phyloP scores from a whole-genome alignment of 2,888 invertebrate species.

The Podotricha telesiphe region DNA sequence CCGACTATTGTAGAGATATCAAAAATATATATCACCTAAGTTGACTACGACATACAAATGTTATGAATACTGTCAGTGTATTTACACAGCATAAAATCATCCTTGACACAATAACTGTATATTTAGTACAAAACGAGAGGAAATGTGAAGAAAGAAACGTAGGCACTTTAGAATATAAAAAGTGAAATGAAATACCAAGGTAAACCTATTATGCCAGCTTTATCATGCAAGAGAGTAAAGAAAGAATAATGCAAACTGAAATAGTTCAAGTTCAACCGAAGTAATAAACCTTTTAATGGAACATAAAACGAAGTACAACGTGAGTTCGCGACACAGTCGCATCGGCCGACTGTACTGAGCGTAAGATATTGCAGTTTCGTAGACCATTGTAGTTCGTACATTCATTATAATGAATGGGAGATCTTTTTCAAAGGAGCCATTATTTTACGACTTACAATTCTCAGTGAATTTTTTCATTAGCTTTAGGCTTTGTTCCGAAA shows the following conservation, averaged over 20 bases:
- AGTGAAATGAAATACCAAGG: slow-evolving; percentile 40
- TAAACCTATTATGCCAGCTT: slow-evolving; percentile 31
- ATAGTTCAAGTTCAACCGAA: slow-evolving; percentile 44
- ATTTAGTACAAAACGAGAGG: slow-evolving; percentile 15
- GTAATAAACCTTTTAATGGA: slow-evolving; percentile 40
- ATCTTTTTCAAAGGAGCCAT: slow-evolving; percentile 50
- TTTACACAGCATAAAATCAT: not conserved
- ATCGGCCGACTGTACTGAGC: slow-evolving; percentile 17
- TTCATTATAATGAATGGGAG: slow-evolving; percentile 49
- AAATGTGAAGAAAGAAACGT: not conserved
- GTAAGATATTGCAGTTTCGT: slow-evolving; percentile 52
- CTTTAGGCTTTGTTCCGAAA: slow-evolving; percentile 45
- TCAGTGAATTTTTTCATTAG: slow-evolving; percentile 47
- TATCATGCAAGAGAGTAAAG: slow-evolving; percentile 27
- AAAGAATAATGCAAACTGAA: slow-evolving; percentile 37
- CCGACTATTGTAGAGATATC: not conserved
- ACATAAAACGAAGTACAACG: slow-evolving; percentile 31
- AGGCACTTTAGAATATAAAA: slow-evolving; percentile 33
- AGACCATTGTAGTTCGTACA: slow-evolving; percentile 47
- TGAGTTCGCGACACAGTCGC: slow-evolving; percentile 21
- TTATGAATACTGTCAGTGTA: not conserved
- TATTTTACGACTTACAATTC: slow-evolving; percentile 49
- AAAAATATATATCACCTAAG: not conserved
- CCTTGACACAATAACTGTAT: slow-evolving; percentile 21
- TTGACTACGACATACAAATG: not conserved